Evolutionary conservation across 2,888 invertebrate genomes (phyloP).

Genomic region (Parasteatoda lunata): DNA sequence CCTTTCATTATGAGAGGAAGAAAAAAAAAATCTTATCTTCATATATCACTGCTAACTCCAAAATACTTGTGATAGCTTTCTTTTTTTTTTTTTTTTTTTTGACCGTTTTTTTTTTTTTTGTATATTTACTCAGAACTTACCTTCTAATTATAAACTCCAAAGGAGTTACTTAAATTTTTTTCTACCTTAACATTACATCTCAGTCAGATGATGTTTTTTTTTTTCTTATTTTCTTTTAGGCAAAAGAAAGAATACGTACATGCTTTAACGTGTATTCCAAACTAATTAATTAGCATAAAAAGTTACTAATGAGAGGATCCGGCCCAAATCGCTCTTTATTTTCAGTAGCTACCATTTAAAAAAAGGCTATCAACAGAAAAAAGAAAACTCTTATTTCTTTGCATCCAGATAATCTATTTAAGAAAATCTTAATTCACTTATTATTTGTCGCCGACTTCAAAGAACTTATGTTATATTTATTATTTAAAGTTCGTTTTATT

Average conservation of each 20-base stretch:
- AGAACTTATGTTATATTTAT: neutral
- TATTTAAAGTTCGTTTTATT: neutral
- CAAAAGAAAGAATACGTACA: neutral
- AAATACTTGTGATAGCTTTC: too few relatives aligned
- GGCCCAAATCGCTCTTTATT: neutral
- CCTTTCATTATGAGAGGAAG: too few relatives aligned
- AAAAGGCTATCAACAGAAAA: neutral
- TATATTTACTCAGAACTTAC: neutral
- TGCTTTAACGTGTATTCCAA: neutral
- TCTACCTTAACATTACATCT: neutral
- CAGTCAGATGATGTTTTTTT: neutral
- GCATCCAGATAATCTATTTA: neutral
- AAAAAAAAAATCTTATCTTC: too few relatives aligned
- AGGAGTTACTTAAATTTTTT: neutral
- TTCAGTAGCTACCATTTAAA: neutral
- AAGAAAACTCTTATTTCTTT: neutral
- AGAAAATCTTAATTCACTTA: constrained; percentile 1
- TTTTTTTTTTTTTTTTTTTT: neutral
- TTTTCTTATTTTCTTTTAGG: neutral
- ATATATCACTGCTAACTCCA: too few relatives aligned
- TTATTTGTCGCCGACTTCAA: neutral
- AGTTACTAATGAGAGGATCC: neutral
- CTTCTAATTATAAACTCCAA: neutral
- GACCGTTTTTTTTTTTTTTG: neutral
- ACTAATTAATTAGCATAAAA: neutral